A percentile compares a stretch with the other conserved stretches of the same genome.
Evolutionary conservation across 2,113 vertebrate genomes (phyloP).

Genomic region (Sander lucioperca): DNA sequence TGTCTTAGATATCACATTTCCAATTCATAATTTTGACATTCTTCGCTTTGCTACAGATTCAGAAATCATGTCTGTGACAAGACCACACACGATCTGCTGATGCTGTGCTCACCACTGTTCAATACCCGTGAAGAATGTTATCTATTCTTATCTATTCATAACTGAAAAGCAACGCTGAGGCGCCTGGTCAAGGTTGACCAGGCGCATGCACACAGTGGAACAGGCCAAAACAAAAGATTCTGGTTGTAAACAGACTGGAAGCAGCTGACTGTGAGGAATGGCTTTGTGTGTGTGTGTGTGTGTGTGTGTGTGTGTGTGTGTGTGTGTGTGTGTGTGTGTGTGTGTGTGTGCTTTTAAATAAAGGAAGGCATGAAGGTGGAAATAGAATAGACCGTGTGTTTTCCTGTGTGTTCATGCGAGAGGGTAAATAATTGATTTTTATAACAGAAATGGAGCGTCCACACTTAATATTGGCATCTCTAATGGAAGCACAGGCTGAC

Average conservation of each 20-base stretch:
- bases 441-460: constrained; percentile 34
- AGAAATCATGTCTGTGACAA: constrained; percentile 41
- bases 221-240: constrained; percentile 68
- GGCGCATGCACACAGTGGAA: constrained; percentile 33
- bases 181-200: constrained; percentile 73
- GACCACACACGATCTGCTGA: constrained; percentile 51
- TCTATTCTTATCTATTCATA: constrained; percentile 73
- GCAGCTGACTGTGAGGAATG: constrained; percentile 46
- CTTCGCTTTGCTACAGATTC: constrained; percentile 29
- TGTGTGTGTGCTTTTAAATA: constrained; percentile 46
- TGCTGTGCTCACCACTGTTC: constrained; percentile 36
- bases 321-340: constrained; percentile 41
- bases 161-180: constrained; percentile 52
- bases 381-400: constrained; percentile 45
- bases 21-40: neutral
- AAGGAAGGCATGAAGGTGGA: constrained; percentile 52
- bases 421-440: constrained; percentile 49
- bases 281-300: constrained; percentile 33
- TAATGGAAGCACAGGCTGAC: constrained; percentile 42
- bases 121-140: constrained; percentile 65
- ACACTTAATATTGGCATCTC: constrained; percentile 76
- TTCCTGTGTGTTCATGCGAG: constrained; percentile 38
- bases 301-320: constrained; percentile 35
- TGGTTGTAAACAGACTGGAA: constrained; percentile 65
- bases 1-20: neutral